phyloP scores from a whole-genome alignment of 2,113 vertebrate genomes.

The Lampris megalopsis region DNA sequence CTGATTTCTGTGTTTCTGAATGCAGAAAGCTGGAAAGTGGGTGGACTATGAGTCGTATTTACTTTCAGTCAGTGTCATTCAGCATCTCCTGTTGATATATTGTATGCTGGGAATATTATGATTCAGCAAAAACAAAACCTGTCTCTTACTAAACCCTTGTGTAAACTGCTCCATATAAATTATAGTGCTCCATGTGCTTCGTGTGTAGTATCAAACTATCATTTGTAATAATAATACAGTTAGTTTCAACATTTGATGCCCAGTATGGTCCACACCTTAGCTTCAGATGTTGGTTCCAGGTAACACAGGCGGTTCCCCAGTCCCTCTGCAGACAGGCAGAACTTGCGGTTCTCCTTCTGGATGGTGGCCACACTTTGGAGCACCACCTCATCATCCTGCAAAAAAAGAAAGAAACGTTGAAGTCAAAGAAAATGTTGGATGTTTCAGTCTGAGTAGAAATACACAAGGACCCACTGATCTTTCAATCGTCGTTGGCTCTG shows the following conservation, averaged over 20 bases:
- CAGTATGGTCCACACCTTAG: conserved; percentile 87
- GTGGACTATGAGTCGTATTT: too few relatives aligned
- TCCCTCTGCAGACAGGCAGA: conserved; percentile 95
- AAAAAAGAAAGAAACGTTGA: conserved; percentile 41
- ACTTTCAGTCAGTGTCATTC: too few relatives aligned
- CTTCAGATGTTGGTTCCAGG: conserved; percentile 96
- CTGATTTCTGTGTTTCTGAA: too few relatives aligned
- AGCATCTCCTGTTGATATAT: too few relatives aligned
- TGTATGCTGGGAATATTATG: too few relatives aligned
- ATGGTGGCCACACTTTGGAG: conserved; percentile 92
- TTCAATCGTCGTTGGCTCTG: background rate
- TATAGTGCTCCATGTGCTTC: too few relatives aligned
- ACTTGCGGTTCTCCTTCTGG: conserved; percentile 96
- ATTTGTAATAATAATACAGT: too few relatives aligned
- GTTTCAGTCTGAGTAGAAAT: conserved; percentile 13
- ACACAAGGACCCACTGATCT: conserved; percentile 6
- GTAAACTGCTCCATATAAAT: too few relatives aligned
- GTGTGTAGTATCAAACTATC: too few relatives aligned
- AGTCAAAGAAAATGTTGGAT: background rate
- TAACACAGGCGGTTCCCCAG: conserved; percentile 96
- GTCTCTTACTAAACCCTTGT: too few relatives aligned
- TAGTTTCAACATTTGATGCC: background rate
- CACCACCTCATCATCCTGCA: conserved; percentile 97
- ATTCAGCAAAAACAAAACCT: too few relatives aligned
- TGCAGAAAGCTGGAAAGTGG: too few relatives aligned